A percentile compares a stretch with the other conserved stretches of the same genome.
These are phyloP conservation scores for Acanthoscelides obtectus DNA, from an alignment of 2,888 invertebrate genomes.

Conservation along the genomic window DNA sequence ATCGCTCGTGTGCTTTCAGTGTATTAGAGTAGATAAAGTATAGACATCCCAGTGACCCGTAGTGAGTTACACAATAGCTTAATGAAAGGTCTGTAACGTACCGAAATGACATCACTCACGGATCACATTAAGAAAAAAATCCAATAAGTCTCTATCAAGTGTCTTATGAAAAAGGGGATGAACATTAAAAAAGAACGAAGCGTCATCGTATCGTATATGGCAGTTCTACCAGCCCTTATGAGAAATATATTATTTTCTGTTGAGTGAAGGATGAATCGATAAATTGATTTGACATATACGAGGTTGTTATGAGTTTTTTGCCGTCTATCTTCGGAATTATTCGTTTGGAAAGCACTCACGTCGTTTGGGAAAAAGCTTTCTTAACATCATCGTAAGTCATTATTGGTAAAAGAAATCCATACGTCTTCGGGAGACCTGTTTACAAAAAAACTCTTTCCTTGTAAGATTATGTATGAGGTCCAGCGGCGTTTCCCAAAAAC, in stretches of 20 bases:
- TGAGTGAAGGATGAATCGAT: neutral
- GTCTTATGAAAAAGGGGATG: neutral
- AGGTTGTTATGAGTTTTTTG: neutral
- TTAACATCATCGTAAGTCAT: neutral
- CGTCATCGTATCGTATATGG: neutral
- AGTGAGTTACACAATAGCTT: no score
- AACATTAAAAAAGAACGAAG: neutral
- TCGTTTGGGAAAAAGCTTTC: neutral
- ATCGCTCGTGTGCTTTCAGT: no score
- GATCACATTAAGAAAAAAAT: neutral
- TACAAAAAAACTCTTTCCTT: neutral
- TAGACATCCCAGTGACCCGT: no score
- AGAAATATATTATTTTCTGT: neutral
- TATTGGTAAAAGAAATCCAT: neutral
- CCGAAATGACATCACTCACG: no score
- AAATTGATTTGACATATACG: neutral
- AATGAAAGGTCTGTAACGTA: no score
- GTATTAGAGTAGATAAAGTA: no score
- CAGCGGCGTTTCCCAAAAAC: no score
- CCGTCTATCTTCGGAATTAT: neutral
- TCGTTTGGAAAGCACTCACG: neutral
- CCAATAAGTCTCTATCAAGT: neutral
- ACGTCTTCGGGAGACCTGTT: neutral
- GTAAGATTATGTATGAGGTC: no score
- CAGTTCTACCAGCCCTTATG: neutral